phyloP scores from a whole-genome alignment of 2,113 vertebrate genomes.

The Lates calcarifer region DNA sequence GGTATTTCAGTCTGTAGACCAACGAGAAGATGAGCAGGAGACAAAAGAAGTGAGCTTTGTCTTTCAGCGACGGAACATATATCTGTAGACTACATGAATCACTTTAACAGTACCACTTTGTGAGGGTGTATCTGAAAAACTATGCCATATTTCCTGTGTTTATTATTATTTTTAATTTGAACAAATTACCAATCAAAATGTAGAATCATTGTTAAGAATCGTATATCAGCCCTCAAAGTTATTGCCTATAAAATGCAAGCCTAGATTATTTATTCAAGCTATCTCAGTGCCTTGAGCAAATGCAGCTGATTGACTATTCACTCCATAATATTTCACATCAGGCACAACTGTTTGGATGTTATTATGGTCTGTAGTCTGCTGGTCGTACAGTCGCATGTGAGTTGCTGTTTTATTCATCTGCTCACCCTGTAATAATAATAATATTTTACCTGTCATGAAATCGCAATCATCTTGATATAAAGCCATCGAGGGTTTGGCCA shows the following conservation, averaged over 20 bases:
- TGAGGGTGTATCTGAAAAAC: too few relatives aligned
- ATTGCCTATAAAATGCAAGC: neutral
- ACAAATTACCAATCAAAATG: too few relatives aligned
- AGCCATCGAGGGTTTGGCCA: slow-evolving; percentile 12
- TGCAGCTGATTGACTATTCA: neutral
- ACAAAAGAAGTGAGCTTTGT: too few relatives aligned
- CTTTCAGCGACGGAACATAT: too few relatives aligned
- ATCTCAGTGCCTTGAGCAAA: too few relatives aligned
- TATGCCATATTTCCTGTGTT: too few relatives aligned
- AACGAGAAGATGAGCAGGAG: neutral
- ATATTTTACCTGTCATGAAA: slow-evolving; percentile 44
- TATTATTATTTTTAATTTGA: too few relatives aligned
- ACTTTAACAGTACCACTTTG: too few relatives aligned
- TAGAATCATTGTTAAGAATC: too few relatives aligned
- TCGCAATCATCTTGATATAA: slow-evolving; percentile 54
- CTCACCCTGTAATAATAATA: slow-evolving; percentile 37
- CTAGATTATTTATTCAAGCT: neutral
- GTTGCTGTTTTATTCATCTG: slow-evolving; percentile 24
- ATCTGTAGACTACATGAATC: too few relatives aligned
- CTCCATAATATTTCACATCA: neutral
- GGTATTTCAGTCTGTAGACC: neutral
- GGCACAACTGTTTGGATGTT: neutral
- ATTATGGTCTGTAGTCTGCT: neutral
- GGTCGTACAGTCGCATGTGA: neutral
- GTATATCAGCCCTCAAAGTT: too few relatives aligned